These are phyloP conservation scores for Nylanderia fulva DNA, from an alignment of 1,140 invertebrate species.

Conservation along the genomic window DNA sequence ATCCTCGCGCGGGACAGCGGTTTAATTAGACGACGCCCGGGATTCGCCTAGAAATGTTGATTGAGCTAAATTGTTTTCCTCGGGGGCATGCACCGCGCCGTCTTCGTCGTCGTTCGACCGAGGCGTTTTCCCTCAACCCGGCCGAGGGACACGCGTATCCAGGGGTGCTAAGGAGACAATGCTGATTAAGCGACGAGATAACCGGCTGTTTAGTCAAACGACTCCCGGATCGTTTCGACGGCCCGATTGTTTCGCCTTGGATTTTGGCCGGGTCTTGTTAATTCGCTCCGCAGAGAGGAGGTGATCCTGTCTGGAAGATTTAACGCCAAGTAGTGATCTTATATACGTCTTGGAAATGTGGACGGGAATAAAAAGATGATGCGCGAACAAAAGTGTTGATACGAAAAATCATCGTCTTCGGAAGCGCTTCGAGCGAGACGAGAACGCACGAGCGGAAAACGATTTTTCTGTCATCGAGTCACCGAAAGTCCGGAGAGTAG, in stretches of 20 bases:
- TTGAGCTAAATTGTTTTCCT: conserved; percentile 86
- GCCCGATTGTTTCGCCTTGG: conserved; percentile 44
- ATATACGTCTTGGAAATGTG: too few species aligned
- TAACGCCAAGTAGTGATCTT: background rate
- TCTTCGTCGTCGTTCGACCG: background rate
- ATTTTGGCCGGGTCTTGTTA: conserved; percentile 49
- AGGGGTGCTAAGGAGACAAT: conserved; percentile 81
- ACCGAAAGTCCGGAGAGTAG: conserved; percentile 9
- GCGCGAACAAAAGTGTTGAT: background rate
- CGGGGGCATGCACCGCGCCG: conserved; percentile 60
- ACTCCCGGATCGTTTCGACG: conserved; percentile 56
- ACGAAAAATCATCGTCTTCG: background rate
- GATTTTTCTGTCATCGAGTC: conserved; percentile 36
- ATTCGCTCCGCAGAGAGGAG: conserved; percentile 15
- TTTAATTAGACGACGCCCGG: conserved; percentile 85
- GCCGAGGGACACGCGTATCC: conserved; percentile 47
- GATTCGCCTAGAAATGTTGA: conserved; percentile 85
- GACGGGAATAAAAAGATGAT: background rate
- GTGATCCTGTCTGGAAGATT: background rate
- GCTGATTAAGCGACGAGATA: conserved; percentile 83
- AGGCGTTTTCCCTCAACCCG: conserved; percentile 8
- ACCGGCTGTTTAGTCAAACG: conserved; percentile 75
- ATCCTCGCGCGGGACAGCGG: conserved; percentile 83
- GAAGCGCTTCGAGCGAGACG: background rate
- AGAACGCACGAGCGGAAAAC: background rate